Base-by-base conservation (phyloP, 2,888 invertebrate genomes). In the Cerastis leucographa region DNA sequence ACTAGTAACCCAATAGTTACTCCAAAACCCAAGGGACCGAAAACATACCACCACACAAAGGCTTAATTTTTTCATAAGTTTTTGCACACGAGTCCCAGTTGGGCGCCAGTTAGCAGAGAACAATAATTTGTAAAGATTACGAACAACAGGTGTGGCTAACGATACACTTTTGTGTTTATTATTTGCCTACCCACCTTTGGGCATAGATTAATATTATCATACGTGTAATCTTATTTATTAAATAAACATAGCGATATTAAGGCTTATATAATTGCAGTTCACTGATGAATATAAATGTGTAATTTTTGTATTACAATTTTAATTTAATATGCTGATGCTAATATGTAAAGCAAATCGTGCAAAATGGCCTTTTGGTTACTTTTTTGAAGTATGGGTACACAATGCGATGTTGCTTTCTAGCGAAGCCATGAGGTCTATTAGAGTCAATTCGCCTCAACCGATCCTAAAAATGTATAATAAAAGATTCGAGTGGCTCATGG, bases 41-140 rank as follows among this genome's bases (percentile, higher is more conserved):
- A 75, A 70, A 59, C 40, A 59, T 44, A 54, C 17, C n/a, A 49
- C 29, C 19, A 35, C 44, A 44, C 44, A 11, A 44, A 44, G 40
- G 44, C 56, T 51, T 81, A 46, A 69, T 81, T 71, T 76, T 81
- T 71, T 66, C 70, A 70, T 81, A 76, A 40, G 71, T 77, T 81
- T 71, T 80, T 71, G 51, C 62, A 29, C 35, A 64, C 25, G 49
- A 56, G 70, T 59, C 76, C 82, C 85, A 71, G 74, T 82, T 80
- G 84, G 74, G 75, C 74, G 71, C 75, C 79, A 82, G 79, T 81
- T 77, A 81, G 76, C 81, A 69, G 66, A 73, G 80, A 81, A 84
- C 77, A 84, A 83, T 86, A 89, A 89, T 88, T 89, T 89, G 87
- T 84, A 80, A 86, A 89, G 85, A 88, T 89, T 89, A 89, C 86